Percentiles rank a stretch among this genome's conserved stretches.
These are phyloP conservation scores for Neosalanx taihuensis DNA, from an alignment of 2,797 vertebrate species.

Conservation along the genomic window DNA sequence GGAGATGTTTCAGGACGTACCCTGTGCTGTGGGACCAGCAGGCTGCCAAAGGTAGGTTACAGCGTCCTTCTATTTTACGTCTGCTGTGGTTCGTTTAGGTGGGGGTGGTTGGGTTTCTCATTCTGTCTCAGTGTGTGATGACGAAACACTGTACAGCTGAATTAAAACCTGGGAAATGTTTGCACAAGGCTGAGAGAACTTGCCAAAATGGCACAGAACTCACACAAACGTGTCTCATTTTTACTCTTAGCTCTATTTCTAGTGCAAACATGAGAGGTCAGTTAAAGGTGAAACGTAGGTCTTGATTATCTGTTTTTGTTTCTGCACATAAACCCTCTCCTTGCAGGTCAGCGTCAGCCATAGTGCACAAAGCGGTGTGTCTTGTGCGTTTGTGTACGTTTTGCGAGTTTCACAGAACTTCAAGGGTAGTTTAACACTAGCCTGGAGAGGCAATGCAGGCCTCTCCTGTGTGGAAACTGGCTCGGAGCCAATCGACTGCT, in stretches of 20 bases:
- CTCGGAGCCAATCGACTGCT: constrained; percentile 73
- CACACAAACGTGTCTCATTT: constrained; percentile 8
- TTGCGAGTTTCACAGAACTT: constrained; percentile 24
- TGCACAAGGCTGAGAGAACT: constrained; percentile 35
- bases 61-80: not conserved
- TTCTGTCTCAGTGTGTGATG: constrained; percentile 18
- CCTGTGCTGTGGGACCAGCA: constrained; percentile 72
- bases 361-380: not conserved
- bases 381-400: constrained; percentile 25
- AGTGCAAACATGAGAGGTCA: constrained; percentile 67
- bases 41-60: constrained; percentile 68
- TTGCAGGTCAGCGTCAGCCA: not conserved
- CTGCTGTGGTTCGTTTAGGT: constrained; percentile 29
- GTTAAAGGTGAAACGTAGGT: constrained; percentile 68
- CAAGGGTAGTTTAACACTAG: constrained; percentile 32
- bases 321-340: constrained; percentile 14
- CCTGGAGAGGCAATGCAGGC: constrained; percentile 40
- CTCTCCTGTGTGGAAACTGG: constrained; percentile 52
- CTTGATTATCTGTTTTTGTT: not conserved
- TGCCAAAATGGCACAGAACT: constrained; percentile 38
- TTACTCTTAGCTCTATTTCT: constrained; percentile 31
- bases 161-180: constrained; percentile 5
- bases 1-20: constrained; percentile 72
- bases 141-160: no score
- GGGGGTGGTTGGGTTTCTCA: constrained; percentile 29